Conservation (phyloP, 2,888 invertebrate genomes). For the Andrena hattorfiana region DNA sequence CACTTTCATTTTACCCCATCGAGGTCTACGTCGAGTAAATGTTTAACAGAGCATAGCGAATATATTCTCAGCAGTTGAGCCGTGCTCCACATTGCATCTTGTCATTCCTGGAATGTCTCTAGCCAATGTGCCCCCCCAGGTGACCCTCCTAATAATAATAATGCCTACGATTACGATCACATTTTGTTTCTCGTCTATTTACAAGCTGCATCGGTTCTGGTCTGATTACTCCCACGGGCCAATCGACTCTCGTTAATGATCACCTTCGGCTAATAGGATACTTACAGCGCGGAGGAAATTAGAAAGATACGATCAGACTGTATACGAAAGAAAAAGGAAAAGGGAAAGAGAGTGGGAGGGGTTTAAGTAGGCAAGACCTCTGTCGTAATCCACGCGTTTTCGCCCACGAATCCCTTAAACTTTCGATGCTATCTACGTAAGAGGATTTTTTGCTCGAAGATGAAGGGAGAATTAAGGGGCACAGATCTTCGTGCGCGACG, state of each 20-base stretch:
- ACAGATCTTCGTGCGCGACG: conserved; percentile 24
- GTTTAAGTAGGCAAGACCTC: conserved; percentile 31
- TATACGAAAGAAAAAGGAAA: background rate
- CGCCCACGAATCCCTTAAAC: conserved; percentile 56
- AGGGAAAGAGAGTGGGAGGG: background rate
- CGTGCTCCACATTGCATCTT: background rate
- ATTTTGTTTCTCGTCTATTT: conserved; percentile 25
- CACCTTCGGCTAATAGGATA: conserved; percentile 60
- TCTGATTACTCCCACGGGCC: conserved; percentile 47
- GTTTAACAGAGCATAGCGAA: too few relatives aligned
- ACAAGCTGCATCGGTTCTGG: conserved; percentile 41
- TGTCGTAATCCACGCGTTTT: conserved; percentile 56
- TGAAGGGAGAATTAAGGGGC: conserved; percentile 38
- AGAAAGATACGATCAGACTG: conserved; percentile 66
- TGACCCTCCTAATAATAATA: conserved; percentile 3
- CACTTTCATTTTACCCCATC: too few relatives aligned
- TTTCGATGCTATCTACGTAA: conserved; percentile 62
- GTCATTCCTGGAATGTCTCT: background rate
- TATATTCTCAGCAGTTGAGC: background rate
- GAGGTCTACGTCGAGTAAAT: too few relatives aligned
- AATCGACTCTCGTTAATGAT: conserved; percentile 65
- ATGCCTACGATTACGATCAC: background rate
- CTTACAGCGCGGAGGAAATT: conserved; percentile 60
- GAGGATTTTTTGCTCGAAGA: conserved; percentile 30
- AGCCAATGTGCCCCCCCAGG: background rate